Base-by-base conservation (phyloP, 37 sponge, comb jelly and placozoan species). In the Tethya wilhelma region DNA sequence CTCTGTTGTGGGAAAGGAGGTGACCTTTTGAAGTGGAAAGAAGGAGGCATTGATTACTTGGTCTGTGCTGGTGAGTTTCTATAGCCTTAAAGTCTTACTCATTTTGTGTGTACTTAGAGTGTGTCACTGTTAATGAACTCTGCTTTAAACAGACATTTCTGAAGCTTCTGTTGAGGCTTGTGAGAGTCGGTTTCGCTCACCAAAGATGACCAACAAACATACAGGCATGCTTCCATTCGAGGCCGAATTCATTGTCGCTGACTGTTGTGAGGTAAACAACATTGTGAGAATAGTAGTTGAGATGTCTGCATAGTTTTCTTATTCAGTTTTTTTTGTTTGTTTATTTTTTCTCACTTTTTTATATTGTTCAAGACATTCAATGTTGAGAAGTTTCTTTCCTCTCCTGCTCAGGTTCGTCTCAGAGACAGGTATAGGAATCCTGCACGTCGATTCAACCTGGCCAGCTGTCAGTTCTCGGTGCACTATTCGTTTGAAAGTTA, bases 1-100 rank as follows among this genome's bases (percentile, higher is more conserved):
- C 77, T 99, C 68, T 93, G 93, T 55, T 99, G 99, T 86, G 99
- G 99, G 46, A 98, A 98, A 68, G 99, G 99, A 62, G 99, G 99
- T 1, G 99, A 98, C 84, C 83, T 98, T 32, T 63, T 86, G 36
- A 98, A 98, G 78, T 98, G 99, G 99, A 93, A 90, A 67, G 90
- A 93, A 63, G 96, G 95, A 36, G 44, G 56, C 28, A 93, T 96
- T 37, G 70, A 64, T 12, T 82, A 94, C 59, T 72, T 98, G 38
- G 89, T 94, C 14, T 88, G 93, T 80, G 96, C 94, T 32, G 97
- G 97, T 96, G 39, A 38, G 81, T 31, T 55, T 1, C 66, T 7
- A n/a, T 64, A 49, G 53, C n/a, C n/a, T n/a, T n/a, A n/a, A n/a
- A n/a, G n/a, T n/a, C n/a, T n/a, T n/a, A n/a, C n/a, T n/a, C n/a